Evolutionary conservation across 2,797 vertebrate species (phyloP).

Genomic region (Acanthurus tractus): DNA sequence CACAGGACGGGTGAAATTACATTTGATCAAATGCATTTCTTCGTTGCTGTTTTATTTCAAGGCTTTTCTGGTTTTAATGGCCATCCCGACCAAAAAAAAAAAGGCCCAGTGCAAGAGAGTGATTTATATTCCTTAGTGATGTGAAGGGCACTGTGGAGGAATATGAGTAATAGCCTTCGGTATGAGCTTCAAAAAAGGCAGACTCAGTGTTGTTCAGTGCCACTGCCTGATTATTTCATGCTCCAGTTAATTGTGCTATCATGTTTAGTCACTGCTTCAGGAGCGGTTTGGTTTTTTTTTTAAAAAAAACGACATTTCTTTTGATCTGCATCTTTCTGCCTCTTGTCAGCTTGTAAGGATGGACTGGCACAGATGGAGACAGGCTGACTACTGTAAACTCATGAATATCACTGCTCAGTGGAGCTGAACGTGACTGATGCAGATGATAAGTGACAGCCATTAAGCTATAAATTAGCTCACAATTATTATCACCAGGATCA

Average conservation of each 20-base stretch:
- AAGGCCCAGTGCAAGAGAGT: conserved; percentile 22
- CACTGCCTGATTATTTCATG: conserved; percentile 73
- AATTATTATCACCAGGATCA: conserved; percentile 35
- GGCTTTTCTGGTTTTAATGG: not conserved
- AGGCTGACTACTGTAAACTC: conserved; percentile 49
- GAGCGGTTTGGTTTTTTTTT: not conserved
- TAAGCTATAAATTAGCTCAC: conserved; percentile 29
- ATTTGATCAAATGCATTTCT: conserved; percentile 16
- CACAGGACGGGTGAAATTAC: conserved; percentile 54
- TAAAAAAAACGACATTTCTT: conserved; percentile 19
- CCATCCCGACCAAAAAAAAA: conserved; percentile 10
- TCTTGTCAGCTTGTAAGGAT: conserved; percentile 33
- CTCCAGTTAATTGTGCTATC: conserved; percentile 68
- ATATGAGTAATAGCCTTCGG: conserved; percentile 70
- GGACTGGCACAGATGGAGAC: conserved; percentile 66
- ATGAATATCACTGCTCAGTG: conserved; percentile 59
- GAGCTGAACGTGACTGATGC: conserved; percentile 46
- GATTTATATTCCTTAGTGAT: conserved; percentile 63
- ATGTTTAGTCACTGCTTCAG: conserved; percentile 43
- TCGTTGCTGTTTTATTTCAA: conserved; percentile 9
- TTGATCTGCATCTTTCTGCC: conserved; percentile 21
- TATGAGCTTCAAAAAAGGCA: conserved; percentile 61
- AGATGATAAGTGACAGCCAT: conserved; percentile 48
- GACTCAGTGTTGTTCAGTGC: conserved; percentile 49
- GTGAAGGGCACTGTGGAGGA: conserved; percentile 80